Conservation (phyloP, 2,113 vertebrate species). For the Tichodroma muraria region DNA sequence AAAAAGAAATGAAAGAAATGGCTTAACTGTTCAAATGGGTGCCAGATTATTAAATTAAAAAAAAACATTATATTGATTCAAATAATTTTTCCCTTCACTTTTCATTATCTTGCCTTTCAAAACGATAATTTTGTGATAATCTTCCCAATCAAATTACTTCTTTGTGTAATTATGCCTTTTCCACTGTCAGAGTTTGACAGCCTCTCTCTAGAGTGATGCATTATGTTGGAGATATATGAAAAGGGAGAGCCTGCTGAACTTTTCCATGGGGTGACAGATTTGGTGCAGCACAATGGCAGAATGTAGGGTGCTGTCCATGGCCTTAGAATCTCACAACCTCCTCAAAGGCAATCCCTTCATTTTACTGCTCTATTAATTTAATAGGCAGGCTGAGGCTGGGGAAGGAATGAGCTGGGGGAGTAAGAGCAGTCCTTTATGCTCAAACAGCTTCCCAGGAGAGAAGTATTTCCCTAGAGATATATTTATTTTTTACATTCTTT, state of each 20-base stretch:
- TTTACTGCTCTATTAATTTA: neutral
- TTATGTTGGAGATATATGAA: neutral
- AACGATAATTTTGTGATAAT: neutral
- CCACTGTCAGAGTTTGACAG: neutral
- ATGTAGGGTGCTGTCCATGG: neutral
- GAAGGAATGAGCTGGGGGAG: neutral
- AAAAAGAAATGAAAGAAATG: neutral
- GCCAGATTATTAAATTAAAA: neutral
- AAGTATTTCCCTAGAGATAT: neutral
- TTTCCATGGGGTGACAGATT: neutral
- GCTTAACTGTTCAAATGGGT: neutral
- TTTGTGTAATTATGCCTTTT: neutral
- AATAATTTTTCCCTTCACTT: neutral
- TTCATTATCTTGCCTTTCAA: neutral
- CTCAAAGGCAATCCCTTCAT: neutral
- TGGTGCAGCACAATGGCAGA: fast-evolving
- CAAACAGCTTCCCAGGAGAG: neutral
- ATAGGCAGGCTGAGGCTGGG: neutral
- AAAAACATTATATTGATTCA: neutral
- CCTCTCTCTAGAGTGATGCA: neutral
- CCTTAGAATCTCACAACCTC: neutral
- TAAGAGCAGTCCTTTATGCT: neutral
- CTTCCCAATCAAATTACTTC: neutral
- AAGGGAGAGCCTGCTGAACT: neutral
- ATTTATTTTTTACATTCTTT: neutral